These are phyloP conservation scores for Phrynosoma blainvillii DNA, from an alignment of 2,113 vertebrate species.

Conservation along the genomic window DNA sequence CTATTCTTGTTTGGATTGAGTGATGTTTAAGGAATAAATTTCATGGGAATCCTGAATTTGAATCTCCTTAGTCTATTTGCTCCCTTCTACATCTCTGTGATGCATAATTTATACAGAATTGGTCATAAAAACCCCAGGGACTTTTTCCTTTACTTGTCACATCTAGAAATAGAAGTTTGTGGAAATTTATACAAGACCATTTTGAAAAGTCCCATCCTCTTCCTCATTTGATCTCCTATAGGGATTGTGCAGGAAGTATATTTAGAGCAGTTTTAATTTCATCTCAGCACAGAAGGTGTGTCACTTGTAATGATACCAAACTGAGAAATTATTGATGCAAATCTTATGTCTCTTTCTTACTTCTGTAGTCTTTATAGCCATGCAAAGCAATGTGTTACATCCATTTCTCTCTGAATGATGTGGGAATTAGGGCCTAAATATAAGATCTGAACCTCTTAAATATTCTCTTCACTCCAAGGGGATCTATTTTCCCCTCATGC, in stretches of 20 bases:
- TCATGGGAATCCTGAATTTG: conserved; percentile 39
- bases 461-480: background rate
- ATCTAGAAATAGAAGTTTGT: conserved; percentile 46
- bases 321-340: conserved; percentile 31
- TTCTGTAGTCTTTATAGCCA: background rate
- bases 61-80: conserved; percentile 42
- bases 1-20: conserved; percentile 40
- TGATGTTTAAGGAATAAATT: conserved; percentile 49
- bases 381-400: background rate
- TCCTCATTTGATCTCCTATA: background rate
- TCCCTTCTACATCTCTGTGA: conserved; percentile 46
- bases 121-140: conserved; percentile 42
- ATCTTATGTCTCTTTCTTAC: conserved; percentile 8
- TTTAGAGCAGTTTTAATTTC: background rate
- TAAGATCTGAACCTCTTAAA: conserved; percentile 11
- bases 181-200: conserved; percentile 20
- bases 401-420: background rate
- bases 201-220: conserved; percentile 20
- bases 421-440: background rate
- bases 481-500: accelerated
- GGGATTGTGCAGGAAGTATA: background rate
- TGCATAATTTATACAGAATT: conserved; percentile 51
- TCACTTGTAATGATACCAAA: background rate
- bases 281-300: background rate
- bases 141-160: conserved; percentile 14